A percentile compares a stretch with the other conserved stretches of the same genome.
These are phyloP conservation scores for Elaeidobius kamerunicus DNA, from an alignment of 2,888 invertebrate genomes.

Conservation along the genomic window DNA sequence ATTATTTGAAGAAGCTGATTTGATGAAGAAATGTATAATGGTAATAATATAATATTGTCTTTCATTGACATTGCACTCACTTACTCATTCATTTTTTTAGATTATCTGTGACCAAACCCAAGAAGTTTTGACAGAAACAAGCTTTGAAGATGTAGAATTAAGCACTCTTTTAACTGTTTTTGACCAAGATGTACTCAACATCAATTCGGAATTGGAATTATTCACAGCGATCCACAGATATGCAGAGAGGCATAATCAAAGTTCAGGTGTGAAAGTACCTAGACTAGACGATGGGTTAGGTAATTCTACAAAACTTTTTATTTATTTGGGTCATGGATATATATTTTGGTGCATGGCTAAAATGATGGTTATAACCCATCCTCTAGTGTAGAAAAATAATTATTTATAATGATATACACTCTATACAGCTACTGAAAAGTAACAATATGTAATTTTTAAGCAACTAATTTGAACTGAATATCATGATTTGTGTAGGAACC, in stretches of 20 bases:
- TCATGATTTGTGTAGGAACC: no score
- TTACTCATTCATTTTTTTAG: conserved; percentile 47
- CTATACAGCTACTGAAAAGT: no score
- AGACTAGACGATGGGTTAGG: conserved; percentile 43
- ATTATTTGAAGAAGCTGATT: conserved; percentile 75
- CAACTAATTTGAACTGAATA: no score
- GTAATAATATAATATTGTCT: conserved; percentile 45
- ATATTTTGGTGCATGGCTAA: not conserved
- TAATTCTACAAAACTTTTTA: conserved; percentile 17
- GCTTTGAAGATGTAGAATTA: conserved; percentile 75
- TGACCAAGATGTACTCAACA: conserved; percentile 69
- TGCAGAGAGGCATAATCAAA: conserved; percentile 56
- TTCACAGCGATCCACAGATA: conserved; percentile 72
- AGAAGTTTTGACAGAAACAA: conserved; percentile 70
- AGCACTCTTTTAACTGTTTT: conserved; percentile 72
- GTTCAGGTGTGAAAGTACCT: conserved; percentile 52
- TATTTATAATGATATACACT: no score
- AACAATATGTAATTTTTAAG: no score
- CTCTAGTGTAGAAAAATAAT: no score
- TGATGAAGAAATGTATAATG: conserved; percentile 79
- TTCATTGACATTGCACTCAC: not conserved
- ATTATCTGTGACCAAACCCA: conserved; percentile 75
- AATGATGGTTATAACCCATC: no score
- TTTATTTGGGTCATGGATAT: conserved; percentile 1
- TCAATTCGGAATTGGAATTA: conserved; percentile 73